Conservation (phyloP, 2,888 invertebrate species). For the Podabrus alpinus region DNA sequence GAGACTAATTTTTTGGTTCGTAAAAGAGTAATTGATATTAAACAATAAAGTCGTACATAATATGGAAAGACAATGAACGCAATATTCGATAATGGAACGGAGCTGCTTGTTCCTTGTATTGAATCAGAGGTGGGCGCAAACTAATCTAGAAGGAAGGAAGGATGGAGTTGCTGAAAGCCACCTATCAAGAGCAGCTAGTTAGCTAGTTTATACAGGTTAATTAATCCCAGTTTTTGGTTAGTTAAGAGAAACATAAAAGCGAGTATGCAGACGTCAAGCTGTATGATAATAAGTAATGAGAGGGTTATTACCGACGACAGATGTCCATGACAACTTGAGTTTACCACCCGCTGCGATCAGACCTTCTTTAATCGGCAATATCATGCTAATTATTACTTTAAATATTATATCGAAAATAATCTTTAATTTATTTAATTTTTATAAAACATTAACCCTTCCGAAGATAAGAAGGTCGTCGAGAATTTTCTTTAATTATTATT, state of each 20-base stretch:
- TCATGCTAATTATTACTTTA: conserved; percentile 33
- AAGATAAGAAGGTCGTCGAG: background rate
- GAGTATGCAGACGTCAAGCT: conserved; percentile 45
- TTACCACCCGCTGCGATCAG: conserved; percentile 42
- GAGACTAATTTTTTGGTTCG: background rate
- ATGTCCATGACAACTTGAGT: conserved; percentile 47
- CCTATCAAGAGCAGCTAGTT: conserved; percentile 50
- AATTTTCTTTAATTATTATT: background rate
- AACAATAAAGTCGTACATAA: background rate
- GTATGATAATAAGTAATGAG: conserved; percentile 53
- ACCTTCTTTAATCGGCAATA: conserved; percentile 39
- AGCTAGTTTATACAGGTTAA: conserved; percentile 49
- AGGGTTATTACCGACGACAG: conserved; percentile 51
- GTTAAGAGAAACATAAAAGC: conserved; percentile 49
- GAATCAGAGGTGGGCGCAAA: conserved; percentile 14
- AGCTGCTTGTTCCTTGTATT: conserved; percentile 1
- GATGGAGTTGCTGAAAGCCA: conserved; percentile 28
- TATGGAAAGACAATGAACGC: background rate
- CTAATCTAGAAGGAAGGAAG: conserved; percentile 15
- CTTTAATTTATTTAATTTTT: background rate
- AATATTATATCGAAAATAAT: background rate
- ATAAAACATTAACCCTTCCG: background rate
- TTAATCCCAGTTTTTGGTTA: conserved; percentile 52
- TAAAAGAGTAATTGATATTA: background rate
- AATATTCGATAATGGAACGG: background rate